Evolutionary conservation across 2,113 vertebrate genomes (phyloP).

Genomic region (Nettapus auritus): DNA sequence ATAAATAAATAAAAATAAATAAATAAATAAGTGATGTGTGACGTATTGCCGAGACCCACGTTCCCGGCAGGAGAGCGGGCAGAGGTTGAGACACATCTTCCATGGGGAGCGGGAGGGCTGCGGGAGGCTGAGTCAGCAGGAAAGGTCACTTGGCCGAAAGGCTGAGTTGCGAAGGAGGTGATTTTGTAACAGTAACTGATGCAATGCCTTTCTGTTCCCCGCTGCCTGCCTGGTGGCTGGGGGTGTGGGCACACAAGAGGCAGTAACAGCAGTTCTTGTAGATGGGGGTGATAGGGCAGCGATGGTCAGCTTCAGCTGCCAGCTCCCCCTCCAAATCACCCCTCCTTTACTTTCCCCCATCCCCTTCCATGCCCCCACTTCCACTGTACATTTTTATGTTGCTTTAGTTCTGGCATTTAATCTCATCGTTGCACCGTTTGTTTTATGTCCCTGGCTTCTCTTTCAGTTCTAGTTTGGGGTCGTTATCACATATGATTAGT

Average conservation of each 20-base stretch:
- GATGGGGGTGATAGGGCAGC: fast-evolving
- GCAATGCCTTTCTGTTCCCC: background rate
- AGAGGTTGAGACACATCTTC: constrained; percentile 9
- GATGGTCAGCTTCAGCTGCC: background rate
- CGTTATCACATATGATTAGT: constrained; percentile 24
- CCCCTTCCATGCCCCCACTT: background rate
- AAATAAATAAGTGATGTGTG: background rate
- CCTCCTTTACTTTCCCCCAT: background rate
- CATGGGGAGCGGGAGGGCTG: background rate
- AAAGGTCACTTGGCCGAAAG: constrained; percentile 20
- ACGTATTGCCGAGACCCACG: background rate
- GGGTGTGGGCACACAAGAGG: fast-evolving
- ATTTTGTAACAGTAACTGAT: background rate
- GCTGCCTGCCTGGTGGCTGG: fast-evolving
- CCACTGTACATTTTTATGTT: background rate
- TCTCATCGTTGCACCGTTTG: background rate
- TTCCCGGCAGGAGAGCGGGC: background rate
- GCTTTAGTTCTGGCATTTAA: background rate
- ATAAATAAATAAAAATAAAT: background rate
- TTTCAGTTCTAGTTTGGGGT: background rate
- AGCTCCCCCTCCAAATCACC: fast-evolving
- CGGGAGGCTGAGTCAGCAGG: background rate
- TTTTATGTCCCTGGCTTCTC: background rate
- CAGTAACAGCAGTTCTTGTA: background rate
- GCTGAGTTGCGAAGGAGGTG: background rate